Percentiles rank a stretch among this genome's conserved stretches.
Evolutionary conservation across 1,140 invertebrate species (phyloP).

Genomic region (Phortica variegata): DNA sequence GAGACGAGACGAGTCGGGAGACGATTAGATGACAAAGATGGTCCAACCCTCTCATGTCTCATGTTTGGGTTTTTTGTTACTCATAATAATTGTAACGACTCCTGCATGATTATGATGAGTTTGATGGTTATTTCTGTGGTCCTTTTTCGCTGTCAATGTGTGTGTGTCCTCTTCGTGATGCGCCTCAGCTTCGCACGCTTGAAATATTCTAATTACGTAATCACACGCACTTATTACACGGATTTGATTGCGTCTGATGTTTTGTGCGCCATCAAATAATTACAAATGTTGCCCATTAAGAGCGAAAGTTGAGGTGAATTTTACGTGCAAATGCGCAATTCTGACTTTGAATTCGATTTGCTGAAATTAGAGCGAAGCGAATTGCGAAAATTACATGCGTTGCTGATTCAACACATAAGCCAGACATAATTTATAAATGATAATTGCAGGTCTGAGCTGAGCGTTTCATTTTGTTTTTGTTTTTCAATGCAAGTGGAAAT

Average conservation of each 20-base stretch:
- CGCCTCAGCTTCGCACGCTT: conserved; percentile 18
- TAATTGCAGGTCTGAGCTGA: conserved; percentile 37
- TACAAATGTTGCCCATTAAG: conserved; percentile 25
- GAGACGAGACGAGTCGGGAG: too few relatives aligned
- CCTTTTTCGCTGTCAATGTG: too few relatives aligned
- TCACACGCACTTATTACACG: conserved; percentile 45
- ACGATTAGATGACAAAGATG: background rate
- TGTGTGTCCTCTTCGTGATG: too few relatives aligned
- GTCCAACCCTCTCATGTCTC: conserved; percentile 3
- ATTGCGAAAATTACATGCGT: conserved; percentile 8
- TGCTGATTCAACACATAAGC: conserved; percentile 40
- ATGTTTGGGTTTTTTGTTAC: conserved; percentile 31
- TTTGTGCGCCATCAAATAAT: too few relatives aligned
- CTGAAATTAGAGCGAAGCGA: background rate
- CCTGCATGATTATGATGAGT: conserved; percentile 21
- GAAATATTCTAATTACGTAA: conserved; percentile 50
- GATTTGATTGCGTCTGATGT: conserved; percentile 39
- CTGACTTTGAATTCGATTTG: too few relatives aligned
- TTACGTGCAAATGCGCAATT: conserved; percentile 38
- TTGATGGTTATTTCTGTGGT: too few relatives aligned
- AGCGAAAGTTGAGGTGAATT: conserved; percentile 42
- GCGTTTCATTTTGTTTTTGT: too few relatives aligned
- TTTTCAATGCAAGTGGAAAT: too few relatives aligned
- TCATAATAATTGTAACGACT: conserved; percentile 43
- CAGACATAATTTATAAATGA: conserved; percentile 52